These are phyloP conservation scores for Drosophila navojoa DNA, from an alignment of 1,140 invertebrate species.

Conservation along the genomic window DNA sequence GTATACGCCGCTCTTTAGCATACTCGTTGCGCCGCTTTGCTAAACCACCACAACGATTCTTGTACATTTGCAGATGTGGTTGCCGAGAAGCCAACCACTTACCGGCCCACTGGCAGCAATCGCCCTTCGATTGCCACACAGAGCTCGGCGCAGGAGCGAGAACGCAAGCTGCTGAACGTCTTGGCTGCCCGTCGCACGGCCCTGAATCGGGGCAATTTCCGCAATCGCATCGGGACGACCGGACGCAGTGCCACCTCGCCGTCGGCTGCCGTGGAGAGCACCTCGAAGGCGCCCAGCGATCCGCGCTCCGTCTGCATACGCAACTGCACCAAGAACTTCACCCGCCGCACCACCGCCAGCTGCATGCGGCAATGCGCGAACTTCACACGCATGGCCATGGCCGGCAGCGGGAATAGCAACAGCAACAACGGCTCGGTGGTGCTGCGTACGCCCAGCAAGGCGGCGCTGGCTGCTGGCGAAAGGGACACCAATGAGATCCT, in stretches of 20 bases:
- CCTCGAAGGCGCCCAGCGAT: slow-evolving; percentile 76
- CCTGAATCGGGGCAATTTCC: slow-evolving; percentile 81
- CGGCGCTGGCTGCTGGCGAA: slow-evolving; percentile 32
- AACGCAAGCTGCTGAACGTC: slow-evolving; percentile 85
- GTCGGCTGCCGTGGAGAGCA: slow-evolving; percentile 58
- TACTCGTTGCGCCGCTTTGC: background rate
- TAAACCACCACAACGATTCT: background rate
- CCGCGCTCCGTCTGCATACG: slow-evolving; percentile 76
- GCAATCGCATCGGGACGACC: slow-evolving; percentile 82
- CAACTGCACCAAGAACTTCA: slow-evolving; percentile 83
- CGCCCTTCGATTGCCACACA: slow-evolving; percentile 60
- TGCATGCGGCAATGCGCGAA: slow-evolving; percentile 81
- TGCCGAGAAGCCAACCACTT: slow-evolving; percentile 71
- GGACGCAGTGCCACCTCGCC: slow-evolving; percentile 64
- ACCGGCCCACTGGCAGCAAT: slow-evolving; percentile 54
- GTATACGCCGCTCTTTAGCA: slow-evolving; percentile 33
- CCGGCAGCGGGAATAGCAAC: slow-evolving; percentile 17
- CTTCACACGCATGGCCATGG: slow-evolving; percentile 73
- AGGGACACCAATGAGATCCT: slow-evolving; percentile 80
- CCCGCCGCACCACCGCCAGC: slow-evolving; percentile 77
- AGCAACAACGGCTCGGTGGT: slow-evolving; percentile 39
- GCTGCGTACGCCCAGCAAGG: slow-evolving; percentile 29
- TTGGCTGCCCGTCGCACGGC: slow-evolving; percentile 85
- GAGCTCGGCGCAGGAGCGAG: slow-evolving; percentile 78
- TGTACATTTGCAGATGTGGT: slow-evolving; percentile 58